Evolutionary conservation across 2,888 invertebrate species (phyloP), one percentile per base, ranked within the genome.

Genomic region (Cephus rjabovi): DNA sequence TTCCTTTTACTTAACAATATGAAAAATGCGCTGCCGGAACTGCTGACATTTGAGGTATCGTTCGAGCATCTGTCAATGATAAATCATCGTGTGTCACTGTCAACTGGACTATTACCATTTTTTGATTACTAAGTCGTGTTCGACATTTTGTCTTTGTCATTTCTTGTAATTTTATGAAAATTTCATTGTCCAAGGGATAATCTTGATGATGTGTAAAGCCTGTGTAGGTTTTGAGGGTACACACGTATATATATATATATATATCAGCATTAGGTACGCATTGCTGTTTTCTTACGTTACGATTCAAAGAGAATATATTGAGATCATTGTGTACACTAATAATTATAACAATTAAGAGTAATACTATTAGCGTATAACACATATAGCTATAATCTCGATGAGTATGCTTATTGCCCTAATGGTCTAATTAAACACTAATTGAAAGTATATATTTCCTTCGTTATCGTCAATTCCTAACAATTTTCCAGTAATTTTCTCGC

Each of bases 341-440:
- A 85, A 83, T 82, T 79, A 80, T 79, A 69, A 12, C 31, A 11
- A 81, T 77, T 77, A 75, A 31, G 68, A 75, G 6, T 68, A 75
- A 35, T 37, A 37, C 74, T 74, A 74, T 37, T 34, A 71, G 31
- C 71, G 35, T 74, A 74, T 35, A 35, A 35, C 23, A 74, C 34
- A 68, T 87, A 83, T 82, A 82, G 79, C 37, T 75, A 76, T 83
- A 86, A 85, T 71, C 71, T 71, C 71, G 4, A 34, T 12, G 34
- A 83, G 80, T 79, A 81, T 86, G 83, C 83, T 88, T 85, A 86
- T 85, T 85, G 86, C 81, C 81, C 80, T 85, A 70, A 85, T 85
- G 83, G 80, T 87, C 86, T 87, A 87, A 88, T 84, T 88, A 88
- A 88, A 86, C 87, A 88, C 83, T 87, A 84, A 86, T 86, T 86